phyloP scores from a whole-genome alignment of 2,113 vertebrate genomes.

The Podiceps cristatus region DNA sequence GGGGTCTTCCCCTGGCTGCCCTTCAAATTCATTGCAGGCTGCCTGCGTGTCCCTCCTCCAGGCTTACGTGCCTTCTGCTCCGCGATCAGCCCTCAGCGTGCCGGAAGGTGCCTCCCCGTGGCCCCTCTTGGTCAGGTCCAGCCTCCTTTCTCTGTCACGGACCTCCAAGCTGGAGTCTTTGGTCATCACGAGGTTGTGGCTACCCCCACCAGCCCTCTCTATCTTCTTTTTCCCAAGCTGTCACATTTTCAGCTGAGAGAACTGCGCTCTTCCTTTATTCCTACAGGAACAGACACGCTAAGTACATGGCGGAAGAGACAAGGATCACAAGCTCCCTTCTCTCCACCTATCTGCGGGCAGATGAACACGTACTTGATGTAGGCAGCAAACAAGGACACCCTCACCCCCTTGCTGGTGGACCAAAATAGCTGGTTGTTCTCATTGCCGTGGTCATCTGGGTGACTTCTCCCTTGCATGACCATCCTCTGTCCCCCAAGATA shows the following conservation, averaged over 20 bases:
- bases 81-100: fast-evolving
- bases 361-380: fast-evolving
- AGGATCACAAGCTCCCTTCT: neutral
- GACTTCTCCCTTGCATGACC: too few relatives aligned
- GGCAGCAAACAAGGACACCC: neutral
- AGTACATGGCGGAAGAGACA: too few relatives aligned
- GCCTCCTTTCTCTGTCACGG: neutral
- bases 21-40: neutral
- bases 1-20: neutral
- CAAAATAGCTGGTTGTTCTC: neutral
- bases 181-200: fast-evolving
- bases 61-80: neutral
- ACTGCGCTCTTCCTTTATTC: neutral
- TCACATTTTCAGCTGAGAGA: neutral
- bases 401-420: neutral
- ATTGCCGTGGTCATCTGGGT: neutral
- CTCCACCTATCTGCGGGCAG: fast-evolving
- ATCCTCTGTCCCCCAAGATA: neutral
- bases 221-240: too few relatives aligned
- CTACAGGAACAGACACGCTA: fast-evolving
- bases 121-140: too few relatives aligned
- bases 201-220: too few relatives aligned
- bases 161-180: neutral
- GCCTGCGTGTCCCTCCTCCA: neutral
- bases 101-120: neutral